Conservation (phyloP, 2,888 invertebrate species). For the Artemia sinica region DNA sequence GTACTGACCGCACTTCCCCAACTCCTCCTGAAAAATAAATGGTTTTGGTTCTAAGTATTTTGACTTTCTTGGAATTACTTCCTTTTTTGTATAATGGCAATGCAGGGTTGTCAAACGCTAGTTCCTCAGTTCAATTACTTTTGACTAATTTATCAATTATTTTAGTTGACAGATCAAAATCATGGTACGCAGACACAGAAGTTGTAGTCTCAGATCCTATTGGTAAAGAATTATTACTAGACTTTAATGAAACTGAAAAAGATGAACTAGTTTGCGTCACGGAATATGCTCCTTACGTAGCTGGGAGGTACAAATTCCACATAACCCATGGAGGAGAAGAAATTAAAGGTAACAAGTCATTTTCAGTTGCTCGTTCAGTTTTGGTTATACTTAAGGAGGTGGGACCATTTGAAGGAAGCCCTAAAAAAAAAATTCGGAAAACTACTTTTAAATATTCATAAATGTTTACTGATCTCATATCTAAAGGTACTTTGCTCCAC, state of each 20-base stretch:
- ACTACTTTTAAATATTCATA: no score
- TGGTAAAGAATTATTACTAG: slow-evolving; percentile 61
- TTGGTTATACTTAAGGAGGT: no score
- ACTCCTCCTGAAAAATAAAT: no score
- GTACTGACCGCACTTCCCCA: no score
- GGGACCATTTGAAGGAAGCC: no score
- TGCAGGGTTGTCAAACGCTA: no score
- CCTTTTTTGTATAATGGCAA: no score
- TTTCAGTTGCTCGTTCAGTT: neutral
- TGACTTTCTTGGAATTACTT: no score
- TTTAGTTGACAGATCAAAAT: slow-evolving; percentile 57
- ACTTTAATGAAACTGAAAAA: slow-evolving; percentile 40
- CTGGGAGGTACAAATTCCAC: slow-evolving; percentile 53
- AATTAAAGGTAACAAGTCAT: slow-evolving; percentile 34
- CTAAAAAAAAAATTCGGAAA: no score
- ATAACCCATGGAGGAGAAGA: slow-evolving; percentile 41
- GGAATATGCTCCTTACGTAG: slow-evolving; percentile 63
- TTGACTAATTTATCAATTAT: slow-evolving; percentile 24
- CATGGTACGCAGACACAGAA: slow-evolving; percentile 66
- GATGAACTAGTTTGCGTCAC: slow-evolving; percentile 44
- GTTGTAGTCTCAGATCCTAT: slow-evolving; percentile 72
- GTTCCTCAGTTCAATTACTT: slow-evolving; percentile 21
- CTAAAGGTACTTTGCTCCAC: no score
- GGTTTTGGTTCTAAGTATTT: no score
- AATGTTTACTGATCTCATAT: no score